These are phyloP conservation scores for Nipponia nippon DNA, from an alignment of 2,113 vertebrate genomes.

Conservation along the genomic window DNA sequence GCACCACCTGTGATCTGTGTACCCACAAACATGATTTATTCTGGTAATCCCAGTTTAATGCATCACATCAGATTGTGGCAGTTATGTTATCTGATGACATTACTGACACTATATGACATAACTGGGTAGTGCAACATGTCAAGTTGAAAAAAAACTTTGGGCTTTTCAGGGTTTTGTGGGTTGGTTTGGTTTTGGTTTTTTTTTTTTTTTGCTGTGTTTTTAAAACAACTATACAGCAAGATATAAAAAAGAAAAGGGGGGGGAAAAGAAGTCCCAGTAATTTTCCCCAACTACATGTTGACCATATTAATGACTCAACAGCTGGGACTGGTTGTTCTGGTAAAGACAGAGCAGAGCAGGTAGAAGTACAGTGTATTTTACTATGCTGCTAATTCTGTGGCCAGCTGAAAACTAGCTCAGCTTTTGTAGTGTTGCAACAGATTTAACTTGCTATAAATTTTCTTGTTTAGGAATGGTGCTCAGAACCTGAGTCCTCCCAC, in stretches of 20 bases:
- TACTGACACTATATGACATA: conserved; percentile 13
- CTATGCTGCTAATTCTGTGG: background rate
- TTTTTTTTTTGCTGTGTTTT: background rate
- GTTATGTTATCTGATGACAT: conserved; percentile 39
- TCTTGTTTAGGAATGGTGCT: background rate
- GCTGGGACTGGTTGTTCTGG: background rate
- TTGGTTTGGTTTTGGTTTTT: background rate
- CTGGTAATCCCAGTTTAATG: conserved; percentile 41
- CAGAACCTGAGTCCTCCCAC: conserved; percentile 13
- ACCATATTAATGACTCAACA: background rate
- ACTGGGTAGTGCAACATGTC: background rate
- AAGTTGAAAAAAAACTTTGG: background rate
- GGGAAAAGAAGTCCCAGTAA: background rate
- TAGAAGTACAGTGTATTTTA: background rate
- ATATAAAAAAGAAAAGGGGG: background rate
- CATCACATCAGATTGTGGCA: conserved; percentile 42
- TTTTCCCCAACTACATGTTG: background rate
- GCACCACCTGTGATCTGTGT: conserved; percentile 32
- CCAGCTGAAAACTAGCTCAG: background rate
- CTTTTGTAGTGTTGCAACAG: conserved; percentile 9
- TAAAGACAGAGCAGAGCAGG: background rate
- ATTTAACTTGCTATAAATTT: conserved; percentile 36
- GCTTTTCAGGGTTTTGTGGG: background rate
- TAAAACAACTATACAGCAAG: background rate
- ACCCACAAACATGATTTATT: conserved; percentile 59